Base-by-base conservation (phyloP, 1,140 invertebrate genomes). In the Drosophila insularis region DNA sequence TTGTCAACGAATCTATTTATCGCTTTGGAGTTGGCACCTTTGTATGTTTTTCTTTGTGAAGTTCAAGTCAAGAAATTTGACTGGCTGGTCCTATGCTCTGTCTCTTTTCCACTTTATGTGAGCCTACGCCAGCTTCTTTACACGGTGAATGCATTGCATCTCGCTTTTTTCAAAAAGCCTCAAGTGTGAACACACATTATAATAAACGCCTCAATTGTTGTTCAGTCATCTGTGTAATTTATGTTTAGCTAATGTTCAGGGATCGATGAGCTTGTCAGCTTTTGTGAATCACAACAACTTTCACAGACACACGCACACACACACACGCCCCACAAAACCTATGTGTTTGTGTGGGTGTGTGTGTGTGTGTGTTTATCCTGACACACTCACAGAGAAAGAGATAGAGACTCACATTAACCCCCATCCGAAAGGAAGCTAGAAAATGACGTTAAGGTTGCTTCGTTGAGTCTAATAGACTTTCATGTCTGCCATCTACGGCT, bases 241-340 rank as follows among this genome's bases (percentile, higher is more conserved):
- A 90, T 90, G 89, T 90, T 90, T 90, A 90, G 89, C 89, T 90
- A 90, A 90, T 90, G 89, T 90, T 90, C 89, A 90, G 89, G 89
- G 89, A 90, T 90, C 89, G 89, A 90, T 90, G 89, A 90, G 89
- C 87, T 95, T 95, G 84, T 89, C 84, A 89, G 84, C 84, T 89
- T 89, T 89, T 89, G 84, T 89, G 76, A 89, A 87, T 82, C 84
- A 89, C 80, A 87, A 63, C 82, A 78, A 70, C 66, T 55, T 65
- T 68, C 19, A 50, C 50, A 73, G 50, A 72, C 58, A 54, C 54
- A 53, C 31, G 39, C 43, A 70, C 31, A 67, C 40, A 59, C 31
- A 71, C 69, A 64, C 76, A 40, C 74, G 68, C 17, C n/a, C n/a
- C n/a, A 67, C 0, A 27, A 27, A 27, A 27, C 27, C 27, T 27